A percentile compares a stretch with the other conserved stretches of the same genome.
These are phyloP conservation scores for Oophaga pumilio DNA, from an alignment of 2,113 vertebrate species.

Conservation along the genomic window DNA sequence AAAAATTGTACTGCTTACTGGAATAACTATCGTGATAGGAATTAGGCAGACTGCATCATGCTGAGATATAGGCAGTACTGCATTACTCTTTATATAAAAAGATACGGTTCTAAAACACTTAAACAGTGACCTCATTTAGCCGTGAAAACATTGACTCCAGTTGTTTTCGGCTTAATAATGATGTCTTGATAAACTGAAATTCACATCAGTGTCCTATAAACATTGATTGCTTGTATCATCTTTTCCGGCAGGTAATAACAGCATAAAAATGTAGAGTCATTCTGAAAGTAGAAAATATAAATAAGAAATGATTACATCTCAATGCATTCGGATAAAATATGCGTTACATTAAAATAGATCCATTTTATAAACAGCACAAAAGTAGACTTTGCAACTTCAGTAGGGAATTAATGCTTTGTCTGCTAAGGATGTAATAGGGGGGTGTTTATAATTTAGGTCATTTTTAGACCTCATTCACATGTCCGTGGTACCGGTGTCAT, in stretches of 20 bases:
- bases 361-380: neutral
- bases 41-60: neutral
- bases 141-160: neutral
- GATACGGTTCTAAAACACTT: slow-evolving; percentile 33
- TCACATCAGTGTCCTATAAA: neutral
- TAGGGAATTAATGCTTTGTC: too few species aligned
- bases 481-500: too few species aligned
- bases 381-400: too few species aligned
- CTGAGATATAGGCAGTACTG: neutral
- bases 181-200: neutral
- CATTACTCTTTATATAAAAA: slow-evolving; percentile 12
- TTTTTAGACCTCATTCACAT: too few species aligned
- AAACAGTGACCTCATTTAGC: slow-evolving; percentile 30
- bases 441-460: too few species aligned
- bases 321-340: neutral
- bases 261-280: neutral
- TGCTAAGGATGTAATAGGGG: too few species aligned
- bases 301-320: neutral
- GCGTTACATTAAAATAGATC: neutral
- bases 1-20: slow-evolving; percentile 47
- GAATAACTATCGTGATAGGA: slow-evolving; percentile 66
- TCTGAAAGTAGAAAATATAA: neutral
- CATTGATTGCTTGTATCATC: slow-evolving; percentile 13
- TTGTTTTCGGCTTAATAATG: neutral
- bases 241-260: neutral